Percentiles rank a stretch among this genome's conserved stretches.
phyloP scores from a whole-genome alignment of 2,888 invertebrate species.

The Cheilosia variabilis region DNA sequence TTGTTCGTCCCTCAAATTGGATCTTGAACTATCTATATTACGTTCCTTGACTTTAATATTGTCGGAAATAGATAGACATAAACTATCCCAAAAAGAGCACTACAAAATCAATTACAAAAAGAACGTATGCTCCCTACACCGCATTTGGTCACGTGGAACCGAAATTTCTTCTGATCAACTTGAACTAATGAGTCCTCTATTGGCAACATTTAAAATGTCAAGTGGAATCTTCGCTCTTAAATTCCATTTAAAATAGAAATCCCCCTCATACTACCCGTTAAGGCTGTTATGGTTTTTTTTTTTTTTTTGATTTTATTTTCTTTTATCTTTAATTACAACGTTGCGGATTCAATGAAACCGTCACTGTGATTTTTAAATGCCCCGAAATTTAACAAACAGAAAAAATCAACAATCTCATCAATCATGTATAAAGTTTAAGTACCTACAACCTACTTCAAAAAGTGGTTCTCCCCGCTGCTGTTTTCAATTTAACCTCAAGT shows the following conservation, averaged over 20 bases:
- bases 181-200: no score
- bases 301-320: neutral
- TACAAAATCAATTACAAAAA: no score
- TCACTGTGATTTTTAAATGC: constrained; percentile 6
- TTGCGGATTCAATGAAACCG: constrained; percentile 1
- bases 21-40: no score
- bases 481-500: neutral
- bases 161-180: no score
- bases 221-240: constrained; percentile 18
- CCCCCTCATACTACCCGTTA: neutral
- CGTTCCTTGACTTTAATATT: no score
- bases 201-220: neutral
- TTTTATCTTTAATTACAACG: neutral
- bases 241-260: constrained; percentile 9
- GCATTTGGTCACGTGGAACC: no score
- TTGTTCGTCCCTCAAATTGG: no score
- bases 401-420: constrained; percentile 15
- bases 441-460: neutral
- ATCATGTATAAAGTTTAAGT: neutral
- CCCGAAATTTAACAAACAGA: neutral
- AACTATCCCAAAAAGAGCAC: no score
- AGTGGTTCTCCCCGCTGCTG: constrained; percentile 13
- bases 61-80: no score
- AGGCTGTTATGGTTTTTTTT: no score
- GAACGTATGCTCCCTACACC: no score